Evolutionary conservation across 2,113 vertebrate genomes (phyloP).

Genomic region (Rhipidura dahli): DNA sequence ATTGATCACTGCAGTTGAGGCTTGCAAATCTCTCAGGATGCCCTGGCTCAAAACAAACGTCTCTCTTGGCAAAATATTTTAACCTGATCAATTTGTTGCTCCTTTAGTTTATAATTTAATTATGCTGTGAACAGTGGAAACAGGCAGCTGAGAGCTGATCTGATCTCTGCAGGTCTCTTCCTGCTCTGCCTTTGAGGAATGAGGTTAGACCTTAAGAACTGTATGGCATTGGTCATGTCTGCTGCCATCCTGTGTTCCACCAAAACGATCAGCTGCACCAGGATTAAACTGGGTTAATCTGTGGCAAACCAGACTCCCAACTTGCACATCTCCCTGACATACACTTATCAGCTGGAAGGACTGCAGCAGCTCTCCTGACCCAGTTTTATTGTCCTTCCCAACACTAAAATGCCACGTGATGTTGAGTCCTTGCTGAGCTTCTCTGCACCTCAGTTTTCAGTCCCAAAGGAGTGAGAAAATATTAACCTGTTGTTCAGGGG

Average conservation of each 20-base stretch:
- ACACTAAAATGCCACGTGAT: background rate
- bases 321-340: fast-evolving
- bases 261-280: background rate
- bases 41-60: background rate
- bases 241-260: background rate
- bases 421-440: background rate
- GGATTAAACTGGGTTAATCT: background rate
- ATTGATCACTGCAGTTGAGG: background rate
- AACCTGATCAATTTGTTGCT: slow-evolving; percentile 8
- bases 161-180: background rate
- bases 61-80: background rate
- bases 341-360: background rate
- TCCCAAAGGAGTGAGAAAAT: background rate
- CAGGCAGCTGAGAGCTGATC: background rate
- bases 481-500: background rate
- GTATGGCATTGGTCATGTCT: fast-evolving
- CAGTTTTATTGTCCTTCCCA: background rate
- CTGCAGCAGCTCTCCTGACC: background rate
- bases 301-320: background rate
- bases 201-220: background rate
- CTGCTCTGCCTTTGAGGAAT: background rate
- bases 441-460: background rate
- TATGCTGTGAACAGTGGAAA: background rate
- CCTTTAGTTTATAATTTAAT: slow-evolving; percentile 1
- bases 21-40: background rate